A percentile compares a stretch with the other conserved stretches of the same genome.
Conservation (phyloP, 2,888 invertebrate species). For the Thecocarcelia acutangulata region DNA sequence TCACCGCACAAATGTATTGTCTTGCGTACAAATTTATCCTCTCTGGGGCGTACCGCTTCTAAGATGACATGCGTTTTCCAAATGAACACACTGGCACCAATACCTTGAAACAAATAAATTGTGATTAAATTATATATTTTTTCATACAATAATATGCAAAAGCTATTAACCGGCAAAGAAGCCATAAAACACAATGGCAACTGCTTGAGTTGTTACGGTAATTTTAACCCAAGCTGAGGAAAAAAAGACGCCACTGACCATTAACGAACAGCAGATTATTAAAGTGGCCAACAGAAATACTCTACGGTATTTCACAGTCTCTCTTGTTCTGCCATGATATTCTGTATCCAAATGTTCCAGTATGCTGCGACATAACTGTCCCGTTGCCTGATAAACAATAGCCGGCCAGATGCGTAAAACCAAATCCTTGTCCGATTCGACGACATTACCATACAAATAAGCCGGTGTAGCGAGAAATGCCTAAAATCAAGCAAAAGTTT, state of each 20-base stretch:
- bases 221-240: conserved; percentile 80
- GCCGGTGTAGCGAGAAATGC: conserved; percentile 81
- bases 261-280: conserved; percentile 77
- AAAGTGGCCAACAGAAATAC: conserved; percentile 78
- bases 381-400: conserved; percentile 80
- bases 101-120: conserved; percentile 72
- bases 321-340: conserved; percentile 77
- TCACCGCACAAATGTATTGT: conserved; percentile 80
- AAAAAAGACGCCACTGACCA: conserved; percentile 80
- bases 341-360: conserved; percentile 79
- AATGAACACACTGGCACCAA: conserved; percentile 78
- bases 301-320: conserved; percentile 77
- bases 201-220: conserved; percentile 78
- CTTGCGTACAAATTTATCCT: conserved; percentile 80
- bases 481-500: conserved; percentile 66
- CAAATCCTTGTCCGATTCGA: conserved; percentile 80
- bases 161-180: conserved; percentile 77
- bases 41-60: conserved; percentile 80
- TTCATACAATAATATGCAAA: too few relatives aligned
- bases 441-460: conserved; percentile 80
- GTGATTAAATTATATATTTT: neutral
- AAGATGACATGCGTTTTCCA: conserved; percentile 80
- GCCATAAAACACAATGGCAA: conserved; percentile 80
- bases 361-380: conserved; percentile 79
- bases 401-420: conserved; percentile 81